Evolutionary conservation across 2,113 vertebrate genomes (phyloP).

Genomic region (Hyaena hyaena): DNA sequence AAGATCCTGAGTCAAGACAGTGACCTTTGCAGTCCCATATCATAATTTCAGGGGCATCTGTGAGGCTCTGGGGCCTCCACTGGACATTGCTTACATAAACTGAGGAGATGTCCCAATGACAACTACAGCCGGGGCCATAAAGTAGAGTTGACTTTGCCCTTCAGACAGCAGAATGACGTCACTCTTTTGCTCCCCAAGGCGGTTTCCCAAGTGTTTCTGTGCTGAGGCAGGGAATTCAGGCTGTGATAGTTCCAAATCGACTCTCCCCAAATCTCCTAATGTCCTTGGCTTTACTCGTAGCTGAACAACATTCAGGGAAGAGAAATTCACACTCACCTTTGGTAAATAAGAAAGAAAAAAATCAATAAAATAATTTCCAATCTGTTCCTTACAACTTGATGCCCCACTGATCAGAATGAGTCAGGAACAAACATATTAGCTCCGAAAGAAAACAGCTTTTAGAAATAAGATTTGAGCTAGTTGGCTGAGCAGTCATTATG

Average conservation of each 20-base stretch:
- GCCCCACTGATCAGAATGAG: conserved; percentile 76
- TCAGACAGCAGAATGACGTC: background rate
- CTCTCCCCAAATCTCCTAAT: conserved; percentile 8
- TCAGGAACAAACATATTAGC: conserved; percentile 68
- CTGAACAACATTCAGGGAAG: conserved; percentile 53
- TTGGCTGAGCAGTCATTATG: conserved; percentile 73
- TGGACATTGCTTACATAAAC: background rate
- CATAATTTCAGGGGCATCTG: background rate
- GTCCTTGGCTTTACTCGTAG: conserved; percentile 29
- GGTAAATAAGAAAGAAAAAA: conserved; percentile 74
- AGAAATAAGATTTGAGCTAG: conserved; percentile 77
- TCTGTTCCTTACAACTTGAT: conserved; percentile 75
- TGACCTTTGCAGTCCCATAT: fast-evolving
- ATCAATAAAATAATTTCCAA: conserved; percentile 83
- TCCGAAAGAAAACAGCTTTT: conserved; percentile 74
- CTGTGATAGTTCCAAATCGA: background rate
- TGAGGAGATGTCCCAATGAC: background rate
- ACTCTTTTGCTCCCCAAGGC: background rate
- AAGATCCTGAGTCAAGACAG: background rate
- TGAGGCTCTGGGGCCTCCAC: background rate
- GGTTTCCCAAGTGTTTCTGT: background rate
- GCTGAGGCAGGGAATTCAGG: background rate
- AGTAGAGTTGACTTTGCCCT: background rate
- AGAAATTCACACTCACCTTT: conserved; percentile 75
- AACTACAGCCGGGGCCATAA: background rate